Conservation (phyloP, 2,797 vertebrate species). For the Hemibagrus guttatus region DNA sequence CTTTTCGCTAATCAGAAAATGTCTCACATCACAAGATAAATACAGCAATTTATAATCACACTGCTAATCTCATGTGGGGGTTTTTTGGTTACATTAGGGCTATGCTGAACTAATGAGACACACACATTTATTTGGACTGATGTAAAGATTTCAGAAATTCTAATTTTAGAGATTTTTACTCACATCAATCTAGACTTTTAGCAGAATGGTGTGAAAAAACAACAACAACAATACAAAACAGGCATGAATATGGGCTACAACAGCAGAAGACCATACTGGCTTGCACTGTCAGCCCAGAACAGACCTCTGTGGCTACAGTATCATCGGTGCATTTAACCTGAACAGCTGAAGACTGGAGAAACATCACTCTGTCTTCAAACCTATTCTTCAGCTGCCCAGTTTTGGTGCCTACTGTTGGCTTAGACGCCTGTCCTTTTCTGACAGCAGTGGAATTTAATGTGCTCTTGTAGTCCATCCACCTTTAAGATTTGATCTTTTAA, state of each 20-base stretch:
- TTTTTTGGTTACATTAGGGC: not conserved
- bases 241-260: not conserved
- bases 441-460: not conserved
- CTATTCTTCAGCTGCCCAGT: not conserved
- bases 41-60: not conserved
- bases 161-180: not conserved
- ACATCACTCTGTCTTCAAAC: not conserved
- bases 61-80: not conserved
- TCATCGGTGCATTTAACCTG: not conserved
- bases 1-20: not conserved
- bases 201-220: not conserved
- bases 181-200: not conserved
- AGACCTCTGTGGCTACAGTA: not conserved
- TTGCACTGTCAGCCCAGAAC: not conserved
- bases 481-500: no score
- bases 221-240: not conserved
- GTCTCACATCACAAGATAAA: not conserved
- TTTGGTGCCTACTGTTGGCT: no score
- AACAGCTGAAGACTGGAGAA: not conserved
- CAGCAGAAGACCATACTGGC: not conserved
- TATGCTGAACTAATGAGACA: not conserved
- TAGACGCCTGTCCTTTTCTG: no score
- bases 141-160: not conserved
- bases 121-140: not conserved
- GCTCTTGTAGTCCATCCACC: not conserved